Percentiles rank a stretch among this genome's conserved stretches.
Evolutionary conservation across 2,113 vertebrate species (phyloP).

Genomic region (Pitta sordida): DNA sequence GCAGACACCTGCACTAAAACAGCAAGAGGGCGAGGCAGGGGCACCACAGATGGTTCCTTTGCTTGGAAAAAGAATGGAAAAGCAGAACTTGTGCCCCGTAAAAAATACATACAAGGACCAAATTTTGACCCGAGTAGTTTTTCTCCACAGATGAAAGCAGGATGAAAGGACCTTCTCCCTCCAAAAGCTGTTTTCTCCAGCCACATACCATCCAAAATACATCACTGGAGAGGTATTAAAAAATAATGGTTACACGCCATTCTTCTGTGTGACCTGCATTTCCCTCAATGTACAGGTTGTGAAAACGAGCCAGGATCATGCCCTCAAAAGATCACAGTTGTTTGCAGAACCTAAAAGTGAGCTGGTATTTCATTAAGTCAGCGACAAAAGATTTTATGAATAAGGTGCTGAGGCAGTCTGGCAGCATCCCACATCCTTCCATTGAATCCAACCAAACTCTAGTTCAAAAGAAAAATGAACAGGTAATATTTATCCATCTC

Average conservation of each 20-base stretch:
- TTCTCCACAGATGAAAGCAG: accelerated
- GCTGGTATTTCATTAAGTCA: not conserved
- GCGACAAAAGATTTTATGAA: not conserved
- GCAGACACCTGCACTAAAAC: conserved; percentile 49
- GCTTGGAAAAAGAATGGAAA: not conserved
- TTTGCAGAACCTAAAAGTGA: not conserved
- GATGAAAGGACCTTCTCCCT: not conserved
- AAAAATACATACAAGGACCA: not conserved
- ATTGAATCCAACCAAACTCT: not conserved
- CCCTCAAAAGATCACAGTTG: not conserved
- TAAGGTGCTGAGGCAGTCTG: not conserved
- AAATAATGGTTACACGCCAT: not conserved
- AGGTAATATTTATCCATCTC: not conserved
- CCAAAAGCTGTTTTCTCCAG: not conserved
- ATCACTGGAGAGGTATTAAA: not conserved
- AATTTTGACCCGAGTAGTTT: not conserved
- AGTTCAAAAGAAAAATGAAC: not conserved
- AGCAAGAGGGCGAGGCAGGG: not conserved
- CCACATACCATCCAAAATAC: not conserved
- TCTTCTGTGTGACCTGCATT: not conserved
- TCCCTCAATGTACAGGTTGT: not conserved
- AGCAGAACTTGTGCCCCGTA: not conserved
- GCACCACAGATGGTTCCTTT: conserved; percentile 8
- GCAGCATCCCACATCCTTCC: not conserved
- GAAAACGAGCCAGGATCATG: not conserved